Conservation (phyloP, 2,113 vertebrate species). For the Zeus faber region DNA sequence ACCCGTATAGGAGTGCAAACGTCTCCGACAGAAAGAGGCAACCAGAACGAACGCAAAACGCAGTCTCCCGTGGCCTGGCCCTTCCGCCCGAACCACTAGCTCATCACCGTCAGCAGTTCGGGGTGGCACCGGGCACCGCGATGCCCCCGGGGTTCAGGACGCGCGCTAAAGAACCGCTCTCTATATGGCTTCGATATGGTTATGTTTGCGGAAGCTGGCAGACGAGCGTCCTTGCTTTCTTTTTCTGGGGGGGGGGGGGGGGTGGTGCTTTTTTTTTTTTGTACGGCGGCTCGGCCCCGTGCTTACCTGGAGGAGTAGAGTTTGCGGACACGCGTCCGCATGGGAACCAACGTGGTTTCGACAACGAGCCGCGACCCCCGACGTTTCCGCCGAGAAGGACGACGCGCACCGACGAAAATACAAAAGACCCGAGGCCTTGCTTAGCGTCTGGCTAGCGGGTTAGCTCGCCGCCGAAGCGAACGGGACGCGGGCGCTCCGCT, state of each 20-base stretch:
- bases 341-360: conserved; percentile 31
- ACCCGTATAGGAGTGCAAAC: no score
- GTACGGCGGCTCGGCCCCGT: not conserved
- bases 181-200: conserved; percentile 4
- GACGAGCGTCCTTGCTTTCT: conserved; percentile 15
- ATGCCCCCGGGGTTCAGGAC: no score
- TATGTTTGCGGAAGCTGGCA: conserved; percentile 53
- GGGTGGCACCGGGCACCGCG: no score
- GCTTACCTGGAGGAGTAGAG: not conserved
- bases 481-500: no score
- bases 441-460: conserved; percentile 28
- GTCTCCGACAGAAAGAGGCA: no score
- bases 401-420: conserved; percentile 48
- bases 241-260: no score
- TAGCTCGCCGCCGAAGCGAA: conserved; percentile 32
- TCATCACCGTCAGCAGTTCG: no score
- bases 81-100: no score
- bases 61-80: no score
- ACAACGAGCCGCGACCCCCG: conserved; percentile 30
- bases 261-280: not conserved
- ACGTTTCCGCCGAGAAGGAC: conserved; percentile 39
- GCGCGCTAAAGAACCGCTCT: no score
- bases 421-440: conserved; percentile 70
- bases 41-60: no score
- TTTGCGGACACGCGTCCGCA: not conserved